Evolutionary conservation across 2,888 invertebrate species (phyloP).

Genomic region (Lucinisca nassula): DNA sequence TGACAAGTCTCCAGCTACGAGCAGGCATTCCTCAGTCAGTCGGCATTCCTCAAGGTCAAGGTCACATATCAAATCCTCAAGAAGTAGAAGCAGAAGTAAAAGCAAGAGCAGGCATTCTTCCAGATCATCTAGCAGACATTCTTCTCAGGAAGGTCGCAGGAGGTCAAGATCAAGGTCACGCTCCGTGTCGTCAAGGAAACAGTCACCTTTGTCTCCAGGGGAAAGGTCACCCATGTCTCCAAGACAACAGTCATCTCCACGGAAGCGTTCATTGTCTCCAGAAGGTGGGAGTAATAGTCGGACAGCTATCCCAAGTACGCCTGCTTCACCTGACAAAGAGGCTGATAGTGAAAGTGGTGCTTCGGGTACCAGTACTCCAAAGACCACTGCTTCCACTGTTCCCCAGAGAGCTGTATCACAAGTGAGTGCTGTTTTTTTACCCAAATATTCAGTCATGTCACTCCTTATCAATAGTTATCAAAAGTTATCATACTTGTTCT

Average conservation of each 20-base stretch:
- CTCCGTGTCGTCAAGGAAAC: not conserved
- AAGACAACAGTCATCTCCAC: too few relatives aligned
- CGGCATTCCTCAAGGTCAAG: slow-evolving; percentile 32
- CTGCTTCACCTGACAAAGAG: not conserved
- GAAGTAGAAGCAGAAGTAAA: slow-evolving; percentile 57
- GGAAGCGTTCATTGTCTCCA: not conserved
- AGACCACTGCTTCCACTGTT: not conserved
- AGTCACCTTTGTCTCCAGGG: not conserved
- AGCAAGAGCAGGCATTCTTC: not conserved
- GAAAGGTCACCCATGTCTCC: not conserved
- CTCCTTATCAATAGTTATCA: too few relatives aligned
- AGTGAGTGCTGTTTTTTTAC: slow-evolving; percentile 33
- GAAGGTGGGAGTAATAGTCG: not conserved
- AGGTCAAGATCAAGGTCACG: not conserved
- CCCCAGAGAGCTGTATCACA: slow-evolving; percentile 53
- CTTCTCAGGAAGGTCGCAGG: not conserved
- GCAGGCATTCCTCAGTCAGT: not conserved
- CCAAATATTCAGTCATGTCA: too few relatives aligned
- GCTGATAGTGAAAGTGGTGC: not conserved
- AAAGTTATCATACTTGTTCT: too few relatives aligned
- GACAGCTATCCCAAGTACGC: not conserved
- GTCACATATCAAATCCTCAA: slow-evolving; percentile 63
- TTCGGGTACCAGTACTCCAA: not conserved
- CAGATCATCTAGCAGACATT: not conserved
- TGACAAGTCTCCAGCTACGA: not conserved